A percentile compares a stretch with the other conserved stretches of the same genome.
These are phyloP conservation scores for Matsumyia berberina DNA, from an alignment of 2,888 invertebrate genomes.

Conservation along the genomic window DNA sequence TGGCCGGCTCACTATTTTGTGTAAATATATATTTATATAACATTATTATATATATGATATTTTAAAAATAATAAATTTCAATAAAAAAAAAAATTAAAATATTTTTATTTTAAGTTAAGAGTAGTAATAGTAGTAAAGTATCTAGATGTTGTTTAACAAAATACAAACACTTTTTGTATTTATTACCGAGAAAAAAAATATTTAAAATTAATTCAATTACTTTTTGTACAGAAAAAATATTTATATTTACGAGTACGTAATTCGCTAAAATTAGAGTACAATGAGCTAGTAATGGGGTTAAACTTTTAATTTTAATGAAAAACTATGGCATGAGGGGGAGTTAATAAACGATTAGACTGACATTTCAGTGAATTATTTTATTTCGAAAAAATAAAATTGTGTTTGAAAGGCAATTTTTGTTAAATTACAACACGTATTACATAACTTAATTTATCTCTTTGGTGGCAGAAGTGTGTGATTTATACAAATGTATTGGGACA, in stretches of 20 bases:
- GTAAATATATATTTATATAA: constrained; percentile 74
- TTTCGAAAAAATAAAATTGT: background rate
- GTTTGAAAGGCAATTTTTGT: constrained; percentile 33
- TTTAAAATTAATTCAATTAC: constrained; percentile 73
- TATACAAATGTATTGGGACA: constrained; percentile 14
- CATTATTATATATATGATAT: constrained; percentile 65
- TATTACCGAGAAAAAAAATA: constrained; percentile 50
- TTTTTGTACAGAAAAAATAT: constrained; percentile 73
- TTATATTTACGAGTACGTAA: background rate
- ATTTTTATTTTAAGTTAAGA: constrained; percentile 39
- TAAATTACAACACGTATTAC: constrained; percentile 47
- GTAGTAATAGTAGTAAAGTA: constrained; percentile 53
- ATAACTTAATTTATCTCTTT: constrained; percentile 32
- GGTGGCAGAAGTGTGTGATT: background rate
- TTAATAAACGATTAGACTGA: constrained; percentile 10
- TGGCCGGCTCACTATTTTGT: constrained; percentile 77
- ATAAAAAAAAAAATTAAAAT: constrained; percentile 2
- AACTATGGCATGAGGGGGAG: constrained; percentile 30
- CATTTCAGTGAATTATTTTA: constrained; percentile 13
- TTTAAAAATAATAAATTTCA: constrained; percentile 50
- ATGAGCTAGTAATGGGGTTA: constrained; percentile 57
- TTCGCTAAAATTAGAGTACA: constrained; percentile 50
- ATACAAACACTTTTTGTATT: constrained; percentile 39
- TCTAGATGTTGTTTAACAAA: constrained; percentile 60
- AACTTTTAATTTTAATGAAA: constrained; percentile 32